Evolutionary conservation across 2,113 vertebrate genomes (phyloP), one percentile per base, ranked within the genome.

Genomic region (Brachypodius melanocephalos): DNA sequence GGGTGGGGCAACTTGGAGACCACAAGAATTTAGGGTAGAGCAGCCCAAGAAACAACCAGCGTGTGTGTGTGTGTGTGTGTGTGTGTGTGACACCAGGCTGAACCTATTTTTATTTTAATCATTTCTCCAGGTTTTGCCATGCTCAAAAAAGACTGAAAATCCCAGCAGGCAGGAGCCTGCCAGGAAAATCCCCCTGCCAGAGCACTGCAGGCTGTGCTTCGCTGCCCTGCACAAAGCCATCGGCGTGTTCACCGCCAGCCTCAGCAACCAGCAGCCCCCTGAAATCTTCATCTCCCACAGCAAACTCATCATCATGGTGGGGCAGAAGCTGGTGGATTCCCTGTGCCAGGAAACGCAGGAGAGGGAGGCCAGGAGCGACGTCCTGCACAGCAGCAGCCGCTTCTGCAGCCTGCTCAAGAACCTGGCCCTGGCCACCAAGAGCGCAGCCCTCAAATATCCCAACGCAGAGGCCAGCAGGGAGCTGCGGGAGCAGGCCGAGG

Each of bases 261-360:
- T 99, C 43, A 67, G 75, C 78, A 95, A 87, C 15, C 92, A 98
- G 55, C 98, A 98, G 88, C 98, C 98, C 0, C 99, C 99, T 0
- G 99, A 99, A 71, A 97, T 97, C 93, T 99, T 99, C 93, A 99
- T 99, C 92, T 97, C 98, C 4, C 98, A 99, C 89, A 99, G 99
- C 95, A 99, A 99, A 71, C 97, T 99, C 96, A 98, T 99, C 91
- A 99, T 99, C 95, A 99, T 98, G 98, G 98, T 99, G 17, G 99
- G 99, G 5, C 99, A 99, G 96, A 99, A 98, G 95, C 96, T 99
- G 94, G 98, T 99, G 96, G 98, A 99, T 96, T 96, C 97, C 0
- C 97, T 99, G 71, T 99, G 98, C 95, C 97, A 93, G 79, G 98
- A 99, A 86, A 98, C 97, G 4, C 98, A 98, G n/a, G 93, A 94